Base-by-base conservation (phyloP, 1,140 invertebrate species). In the Platyura marginata region DNA sequence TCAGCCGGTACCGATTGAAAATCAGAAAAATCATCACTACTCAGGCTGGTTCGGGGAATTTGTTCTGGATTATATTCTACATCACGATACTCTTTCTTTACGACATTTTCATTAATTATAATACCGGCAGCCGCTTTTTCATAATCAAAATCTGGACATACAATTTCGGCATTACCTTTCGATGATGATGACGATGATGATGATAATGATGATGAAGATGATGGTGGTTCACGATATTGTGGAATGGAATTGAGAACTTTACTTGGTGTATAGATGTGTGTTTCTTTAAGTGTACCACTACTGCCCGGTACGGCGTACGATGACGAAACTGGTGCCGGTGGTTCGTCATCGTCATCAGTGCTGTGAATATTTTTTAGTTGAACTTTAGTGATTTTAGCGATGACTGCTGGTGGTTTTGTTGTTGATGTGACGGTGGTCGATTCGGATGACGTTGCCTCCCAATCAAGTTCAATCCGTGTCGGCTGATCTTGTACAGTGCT, bases 71-170 rank as follows among this genome's bases (percentile, higher is more conserved):
- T 56, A 41, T 61, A 61, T 43, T 59, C 58, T 32, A 60, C 54
- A 50, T 61, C 58, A n/a, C 56, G 49, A 37, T 61, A 61, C 47
- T 61, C 58, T 44, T 61, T 61, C 46, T 58, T 58, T 10, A 61
- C 55, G 37, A 61, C 58, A 18, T 52, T 60, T 43, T 61, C 58
- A 41, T 61, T 52, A 23, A 61, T 61, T 16, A 59, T 59, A 18
- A 57, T 60, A 43, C 58, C 58, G 2, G 56, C 53, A 15, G 58
- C 56, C 4, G 58, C 58, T 34, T 52, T 59, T 43, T 60, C 57
- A 34, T 56, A 61, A 47, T 61, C 58, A 36, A 60, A 60, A 44
- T 61, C 58, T 42, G 59, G 19, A 13, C 20, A 11, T 39, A 3
- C 4, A 5, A 19, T 19, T 21, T 39, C 8, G 18, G 37, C 3